Base-by-base conservation (phyloP, 64 coral and sea anemone genomes). In the Stichodactyla mertensii region DNA sequence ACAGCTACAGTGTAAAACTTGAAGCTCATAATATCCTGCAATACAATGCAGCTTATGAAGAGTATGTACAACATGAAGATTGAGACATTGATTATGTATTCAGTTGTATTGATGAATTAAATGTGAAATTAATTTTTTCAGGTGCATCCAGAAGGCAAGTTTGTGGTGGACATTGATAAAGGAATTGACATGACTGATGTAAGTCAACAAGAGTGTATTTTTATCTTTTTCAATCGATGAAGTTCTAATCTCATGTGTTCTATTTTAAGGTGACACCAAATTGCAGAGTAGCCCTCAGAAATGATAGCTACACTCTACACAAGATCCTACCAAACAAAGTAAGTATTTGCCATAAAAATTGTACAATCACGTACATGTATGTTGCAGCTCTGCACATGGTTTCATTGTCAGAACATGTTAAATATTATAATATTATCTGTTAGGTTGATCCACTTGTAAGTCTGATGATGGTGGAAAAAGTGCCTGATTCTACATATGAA, bases 391-490 rank as follows among this genome's bases (percentile, higher is more conserved):
- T 45, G 36, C 36, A 45, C 36, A 2, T 45, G 3, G 36, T 4
- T 45, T 45, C 36, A 45, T 45, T 45, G 36, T 45, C 36, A 45
- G 36, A 45, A 45, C 1, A 45, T 45, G 1, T 31, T 31, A 31
- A 31, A 31, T 7, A n/a, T 7, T 66, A 5, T 20, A 66, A 20
- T 19, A 13, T 86, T 57, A 20, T 15, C 54, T 0, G 6, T 61
- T 45, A 99, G 97, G 97, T 99, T 87, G 97, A 99, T 86, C 97
- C 97, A 54, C 57, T 99, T 45, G 97, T 99, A 23, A 99, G 97
- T 88, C 90, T 99, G 86, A 99, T 99, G 97, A 99, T 99, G 97
- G 97, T 99, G 56, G 97, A 99, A 64, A 99, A 99, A 67, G 97
- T 99, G 19, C 97, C 97, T 83, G 97, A 99, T 86, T 99, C 97